Percentiles rank a stretch among this genome's conserved stretches.
Conservation (phyloP, 92 coral and sea anemone species). For the Palythoa grandis region DNA sequence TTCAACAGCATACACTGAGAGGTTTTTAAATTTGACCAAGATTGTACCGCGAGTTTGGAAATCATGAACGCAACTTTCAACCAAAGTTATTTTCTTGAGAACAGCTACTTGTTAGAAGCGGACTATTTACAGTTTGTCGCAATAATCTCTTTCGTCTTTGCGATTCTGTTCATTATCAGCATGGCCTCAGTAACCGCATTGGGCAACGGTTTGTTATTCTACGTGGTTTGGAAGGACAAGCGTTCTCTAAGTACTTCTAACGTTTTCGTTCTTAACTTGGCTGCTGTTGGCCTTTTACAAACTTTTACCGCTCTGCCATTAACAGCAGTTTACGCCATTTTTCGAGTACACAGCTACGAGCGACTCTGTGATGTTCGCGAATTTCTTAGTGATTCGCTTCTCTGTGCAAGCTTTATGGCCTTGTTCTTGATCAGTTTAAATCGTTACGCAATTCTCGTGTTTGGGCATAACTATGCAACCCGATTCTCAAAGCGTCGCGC, state of each 20-base stretch:
- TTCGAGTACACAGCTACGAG: conserved; percentile 11
- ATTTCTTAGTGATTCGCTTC: conserved; percentile 59
- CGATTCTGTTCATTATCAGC: conserved; percentile 5
- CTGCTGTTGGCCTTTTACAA: conserved; percentile 58
- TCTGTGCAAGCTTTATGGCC: conserved; percentile 62
- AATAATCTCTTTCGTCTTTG: conserved; percentile 1
- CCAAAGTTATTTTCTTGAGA: neutral
- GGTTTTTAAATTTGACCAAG: neutral
- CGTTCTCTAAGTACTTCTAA: conserved; percentile 63
- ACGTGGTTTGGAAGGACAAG: conserved; percentile 70
- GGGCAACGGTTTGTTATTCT: conserved; percentile 60
- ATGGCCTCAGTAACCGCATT: conserved; percentile 20
- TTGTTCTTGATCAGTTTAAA: conserved; percentile 62
- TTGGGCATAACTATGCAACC: conserved; percentile 46
- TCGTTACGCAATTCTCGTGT: conserved; percentile 70
- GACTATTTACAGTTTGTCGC: conserved; percentile 2
- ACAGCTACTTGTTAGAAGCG: neutral
- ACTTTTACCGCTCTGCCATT: conserved; percentile 53
- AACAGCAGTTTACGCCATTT: conserved; percentile 28
- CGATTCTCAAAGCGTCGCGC: conserved; percentile 56
- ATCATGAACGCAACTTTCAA: conserved; percentile 22
- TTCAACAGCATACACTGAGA: neutral
- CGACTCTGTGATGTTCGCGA: conserved; percentile 51
- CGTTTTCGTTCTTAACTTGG: conserved; percentile 64
- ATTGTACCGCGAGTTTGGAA: neutral